Evolutionary conservation across 2,113 vertebrate species (phyloP), one percentile per base, ranked within the genome.

Genomic region (Colius striatus): DNA sequence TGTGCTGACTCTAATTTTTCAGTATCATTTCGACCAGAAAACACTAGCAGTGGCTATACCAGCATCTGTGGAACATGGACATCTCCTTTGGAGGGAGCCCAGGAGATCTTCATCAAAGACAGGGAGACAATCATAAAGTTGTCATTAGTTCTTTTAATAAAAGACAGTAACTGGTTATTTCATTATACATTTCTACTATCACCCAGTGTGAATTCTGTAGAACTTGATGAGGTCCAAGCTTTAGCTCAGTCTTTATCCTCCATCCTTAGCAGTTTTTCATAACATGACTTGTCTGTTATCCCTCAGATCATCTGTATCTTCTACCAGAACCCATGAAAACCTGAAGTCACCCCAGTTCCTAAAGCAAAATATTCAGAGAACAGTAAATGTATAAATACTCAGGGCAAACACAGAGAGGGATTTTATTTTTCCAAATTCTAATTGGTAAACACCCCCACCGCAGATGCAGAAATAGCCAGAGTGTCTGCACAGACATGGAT

Each of bases 401-500:
- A 2, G 36, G 26, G 41, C 3, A 61, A 26, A 36, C 23, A 80
- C 7, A 0, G 22, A 30, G 77, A 23, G 14, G 17, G 47, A 20
- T 43, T 47, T 9, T 70, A 32, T 13, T 67, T 16, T 38, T 61
- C 18, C 30, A 73, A 7, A 57, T 30, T 26, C 34, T 26, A 2
- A 1, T 1, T 16, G 45, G 19, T 48, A 16, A 60, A 16, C 16
- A 5, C 10, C 16, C 16, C 15, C 1, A 1, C 16, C 13, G 8
- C 3, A 29, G 21, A 17, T 50, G 74, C 25, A n/a, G 63, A 61
- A 74, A 41, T 17, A 81, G 11, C 15, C 55, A 3, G 29, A 18
- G 48, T 34, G 25, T 34, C 30, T 32, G 38, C 25, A 18, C 17
- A 30, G 34, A 13, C 25, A 20, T 0, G 10, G 21, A 51, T 30